Evolutionary conservation across 2,113 vertebrate species (phyloP), one percentile per base, ranked within the genome.

Genomic region (Pristiophorus japonicus): DNA sequence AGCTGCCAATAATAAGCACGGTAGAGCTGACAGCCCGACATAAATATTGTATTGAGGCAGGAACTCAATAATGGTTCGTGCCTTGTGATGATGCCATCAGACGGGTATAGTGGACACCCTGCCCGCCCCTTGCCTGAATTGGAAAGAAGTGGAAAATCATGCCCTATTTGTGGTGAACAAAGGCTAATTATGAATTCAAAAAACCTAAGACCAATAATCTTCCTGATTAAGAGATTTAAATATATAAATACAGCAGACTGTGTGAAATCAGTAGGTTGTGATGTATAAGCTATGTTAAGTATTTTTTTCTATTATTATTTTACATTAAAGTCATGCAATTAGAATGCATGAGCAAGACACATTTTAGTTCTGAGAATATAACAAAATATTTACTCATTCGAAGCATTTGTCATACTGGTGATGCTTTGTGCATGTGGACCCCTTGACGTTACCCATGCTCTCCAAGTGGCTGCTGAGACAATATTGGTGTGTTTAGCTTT

Each of bases 401-500:
- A 92, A 92, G 88, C 55, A 91, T 91, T 91, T 91, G 42, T 94
- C 51, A 67, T 30, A 67, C 22, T 94, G 38, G 92, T 94, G 45
- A 94, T 94, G 92, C 45, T 94, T 94, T 94, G 66, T 70, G 66
- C 65, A 94, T 70, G 34, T 47, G 93, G 65, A 62, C 62, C 92
- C 38, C 92, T 95, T 95, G 70, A 95, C 90, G 70, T 96, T 51
- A 42, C 87, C 7, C 38, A 30, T 70, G 20, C 93, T 94, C 66
- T 59, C 96, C 75, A 97, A 96, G 97, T 97, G 96, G 96, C 96
- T 96, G 96, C 96, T 97, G 97, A 96, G 96, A 97, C 93, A 96
- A 96, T 96, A 96, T 97, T 97, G 97, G 96, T 96, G 96, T 97
- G 96, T 93, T 97, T 96, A 95, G 97, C 96, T 96, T 96, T 96